phyloP scores from a whole-genome alignment of 2,888 invertebrate genomes.

The Chrysotoxum bicinctum region DNA sequence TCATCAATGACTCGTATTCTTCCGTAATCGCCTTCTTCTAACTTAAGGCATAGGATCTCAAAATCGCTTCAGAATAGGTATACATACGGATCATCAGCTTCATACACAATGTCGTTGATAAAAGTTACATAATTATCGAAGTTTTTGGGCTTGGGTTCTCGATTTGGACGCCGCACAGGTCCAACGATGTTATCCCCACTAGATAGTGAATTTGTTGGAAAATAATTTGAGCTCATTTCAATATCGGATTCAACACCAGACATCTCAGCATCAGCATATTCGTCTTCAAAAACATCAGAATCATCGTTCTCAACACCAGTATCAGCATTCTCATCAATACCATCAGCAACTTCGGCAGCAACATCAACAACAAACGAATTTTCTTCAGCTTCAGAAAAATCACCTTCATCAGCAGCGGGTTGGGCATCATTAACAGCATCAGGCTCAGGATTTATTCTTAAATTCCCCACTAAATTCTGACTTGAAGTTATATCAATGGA shows the following conservation, averaged over 20 bases:
- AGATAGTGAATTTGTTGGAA: no score
- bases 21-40: no score
- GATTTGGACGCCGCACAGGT: no score
- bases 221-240: no score
- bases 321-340: background rate
- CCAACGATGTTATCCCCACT: no score
- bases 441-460: background rate
- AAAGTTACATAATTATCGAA: no score
- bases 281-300: background rate
- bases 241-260: background rate
- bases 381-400: background rate
- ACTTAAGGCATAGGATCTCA: no score
- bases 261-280: background rate
- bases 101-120: no score
- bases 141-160: no score
- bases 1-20: no score
- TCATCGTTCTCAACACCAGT: background rate
- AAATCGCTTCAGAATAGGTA: no score
- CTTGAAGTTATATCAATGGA: background rate
- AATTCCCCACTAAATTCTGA: slow-evolving; percentile 33
- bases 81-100: no score
- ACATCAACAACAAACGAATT: background rate
- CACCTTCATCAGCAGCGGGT: background rate
- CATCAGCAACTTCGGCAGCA: background rate
- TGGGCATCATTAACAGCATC: background rate